phyloP scores from a whole-genome alignment of 1,140 invertebrate species.

The Cyphomyrmex costatus region DNA sequence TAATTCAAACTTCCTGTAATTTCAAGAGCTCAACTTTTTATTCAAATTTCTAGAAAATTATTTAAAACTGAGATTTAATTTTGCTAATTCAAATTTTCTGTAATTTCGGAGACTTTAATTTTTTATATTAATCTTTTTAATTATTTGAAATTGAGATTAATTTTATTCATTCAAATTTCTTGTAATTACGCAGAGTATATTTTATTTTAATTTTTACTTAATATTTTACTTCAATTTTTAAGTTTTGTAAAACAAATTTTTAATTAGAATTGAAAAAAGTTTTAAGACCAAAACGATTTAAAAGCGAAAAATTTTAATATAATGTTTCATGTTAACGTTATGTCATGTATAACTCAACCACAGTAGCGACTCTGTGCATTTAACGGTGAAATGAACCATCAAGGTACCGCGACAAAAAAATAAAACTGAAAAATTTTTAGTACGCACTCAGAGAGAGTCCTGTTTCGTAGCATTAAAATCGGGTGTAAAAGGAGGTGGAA shows the following conservation, averaged over 20 bases:
- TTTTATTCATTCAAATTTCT: too few species aligned
- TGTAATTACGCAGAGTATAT: too few species aligned
- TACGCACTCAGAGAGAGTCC: not conserved
- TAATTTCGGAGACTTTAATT: not conserved
- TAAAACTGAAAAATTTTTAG: conserved; percentile 4
- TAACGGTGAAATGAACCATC: conserved; percentile 30
- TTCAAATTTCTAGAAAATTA: not conserved
- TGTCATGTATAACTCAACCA: not conserved
- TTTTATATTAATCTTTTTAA: too few species aligned
- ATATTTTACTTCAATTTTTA: too few species aligned
- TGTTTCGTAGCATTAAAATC: not conserved
- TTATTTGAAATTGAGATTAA: too few species aligned
- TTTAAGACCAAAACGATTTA: not conserved
- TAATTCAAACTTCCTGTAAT: not conserved
- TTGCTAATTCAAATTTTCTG: not conserved
- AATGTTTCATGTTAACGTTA: not conserved
- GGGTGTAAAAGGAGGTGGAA: not conserved
- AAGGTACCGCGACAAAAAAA: not conserved
- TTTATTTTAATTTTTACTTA: too few species aligned
- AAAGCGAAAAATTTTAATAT: not conserved
- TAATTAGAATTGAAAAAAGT: not conserved
- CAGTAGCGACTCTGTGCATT: conserved; percentile 9
- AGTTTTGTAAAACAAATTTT: too few species aligned
- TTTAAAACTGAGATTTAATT: too few species aligned
- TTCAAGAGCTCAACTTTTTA: not conserved